Percentiles rank a stretch among this genome's conserved stretches.
phyloP scores from a whole-genome alignment of 2,113 vertebrate genomes.

The Myotis lucifugus region DNA sequence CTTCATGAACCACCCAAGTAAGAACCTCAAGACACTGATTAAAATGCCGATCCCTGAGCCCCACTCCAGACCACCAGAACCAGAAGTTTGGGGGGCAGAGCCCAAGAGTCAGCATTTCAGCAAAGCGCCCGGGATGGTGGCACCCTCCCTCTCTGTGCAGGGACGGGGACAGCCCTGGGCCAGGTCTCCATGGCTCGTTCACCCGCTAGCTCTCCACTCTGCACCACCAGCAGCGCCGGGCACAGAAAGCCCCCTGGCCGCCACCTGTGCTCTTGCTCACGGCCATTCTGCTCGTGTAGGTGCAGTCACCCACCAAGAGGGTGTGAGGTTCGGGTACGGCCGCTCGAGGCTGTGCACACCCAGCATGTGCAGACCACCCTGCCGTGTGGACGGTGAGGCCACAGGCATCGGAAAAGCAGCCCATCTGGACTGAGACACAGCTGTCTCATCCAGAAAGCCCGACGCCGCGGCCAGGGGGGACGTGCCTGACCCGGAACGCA shows the following conservation, averaged over 20 bases:
- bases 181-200: background rate
- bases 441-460: background rate
- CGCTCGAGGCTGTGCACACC: background rate
- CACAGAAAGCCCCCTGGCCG: background rate
- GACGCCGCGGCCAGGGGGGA: background rate
- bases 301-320: background rate
- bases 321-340: rapidly evolving
- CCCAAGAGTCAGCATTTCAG: background rate
- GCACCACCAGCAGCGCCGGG: background rate
- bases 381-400: background rate
- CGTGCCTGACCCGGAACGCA: background rate
- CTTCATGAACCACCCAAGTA: background rate
- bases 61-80: background rate
- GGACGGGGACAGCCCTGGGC: background rate
- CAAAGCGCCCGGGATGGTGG: background rate
- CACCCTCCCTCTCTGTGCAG: background rate
- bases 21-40: background rate
- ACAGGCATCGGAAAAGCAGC: background rate
- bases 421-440: background rate
- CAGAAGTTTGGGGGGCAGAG: background rate
- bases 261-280: background rate
- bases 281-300: background rate
- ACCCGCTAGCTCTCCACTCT: background rate
- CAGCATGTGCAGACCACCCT: background rate
- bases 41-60: background rate